These are phyloP conservation scores for Oopsacas minuta DNA, from an alignment of 37 sponge, comb jelly and placozoan species.

Conservation along the genomic window DNA sequence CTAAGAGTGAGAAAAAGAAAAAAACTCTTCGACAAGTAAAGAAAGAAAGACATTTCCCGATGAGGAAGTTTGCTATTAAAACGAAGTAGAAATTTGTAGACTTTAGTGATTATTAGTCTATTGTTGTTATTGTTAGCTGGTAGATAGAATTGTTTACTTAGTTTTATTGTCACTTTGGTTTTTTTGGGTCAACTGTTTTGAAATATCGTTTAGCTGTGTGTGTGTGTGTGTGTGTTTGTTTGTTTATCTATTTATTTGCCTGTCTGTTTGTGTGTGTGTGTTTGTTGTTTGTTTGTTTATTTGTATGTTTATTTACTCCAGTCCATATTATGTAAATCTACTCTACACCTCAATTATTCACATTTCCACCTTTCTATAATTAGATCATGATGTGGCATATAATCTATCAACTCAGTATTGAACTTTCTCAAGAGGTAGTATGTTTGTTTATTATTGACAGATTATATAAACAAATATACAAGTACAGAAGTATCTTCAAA, in stretches of 20 bases:
- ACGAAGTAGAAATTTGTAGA: constrained; percentile 20
- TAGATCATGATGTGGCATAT: background rate
- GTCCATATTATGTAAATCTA: no score
- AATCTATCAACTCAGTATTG: background rate
- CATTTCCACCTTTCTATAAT: no score
- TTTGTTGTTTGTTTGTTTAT: no score
- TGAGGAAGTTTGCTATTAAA: constrained; percentile 79
- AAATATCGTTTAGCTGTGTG: no score
- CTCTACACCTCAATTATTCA: no score
- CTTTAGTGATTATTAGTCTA: background rate
- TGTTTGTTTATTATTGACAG: background rate
- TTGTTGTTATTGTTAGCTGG: background rate
- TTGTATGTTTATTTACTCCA: no score
- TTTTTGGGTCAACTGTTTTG: no score
- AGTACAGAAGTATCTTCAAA: background rate
- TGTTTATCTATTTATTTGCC: no score
- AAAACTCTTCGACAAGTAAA: constrained; percentile 81
- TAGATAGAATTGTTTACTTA: no score
- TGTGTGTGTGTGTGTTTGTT: no score
- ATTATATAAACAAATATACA: background rate
- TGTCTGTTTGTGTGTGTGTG: no score
- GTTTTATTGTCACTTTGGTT: no score
- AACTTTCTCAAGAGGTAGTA: background rate
- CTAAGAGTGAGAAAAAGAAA: constrained; percentile 45
- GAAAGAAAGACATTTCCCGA: constrained; percentile 69